A percentile compares a stretch with the other conserved stretches of the same genome.
phyloP scores from a whole-genome alignment of 1,140 invertebrate genomes.

The Chelonus insularis region DNA sequence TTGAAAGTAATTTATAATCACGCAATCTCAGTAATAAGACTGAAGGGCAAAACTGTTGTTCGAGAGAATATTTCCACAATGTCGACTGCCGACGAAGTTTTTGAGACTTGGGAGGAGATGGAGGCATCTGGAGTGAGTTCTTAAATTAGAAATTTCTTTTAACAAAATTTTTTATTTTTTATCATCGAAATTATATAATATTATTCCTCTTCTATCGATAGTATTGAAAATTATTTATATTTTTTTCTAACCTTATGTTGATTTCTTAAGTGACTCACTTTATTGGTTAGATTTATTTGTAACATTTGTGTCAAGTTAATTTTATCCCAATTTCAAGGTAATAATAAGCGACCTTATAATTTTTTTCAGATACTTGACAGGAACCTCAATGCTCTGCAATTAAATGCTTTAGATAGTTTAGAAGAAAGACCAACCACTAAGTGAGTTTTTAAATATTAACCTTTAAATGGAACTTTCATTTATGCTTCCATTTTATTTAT shows the following conservation, averaged over 20 bases:
- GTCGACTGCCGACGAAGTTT: constrained; percentile 65
- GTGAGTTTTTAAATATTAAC: constrained; percentile 34
- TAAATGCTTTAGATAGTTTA: constrained; percentile 43
- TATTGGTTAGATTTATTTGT: constrained; percentile 12
- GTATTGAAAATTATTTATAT: not conserved
- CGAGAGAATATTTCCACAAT: constrained; percentile 35
- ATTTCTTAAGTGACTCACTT: not conserved
- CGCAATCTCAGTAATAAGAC: not conserved
- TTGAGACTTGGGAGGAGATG: constrained; percentile 84
- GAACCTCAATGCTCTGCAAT: constrained; percentile 48
- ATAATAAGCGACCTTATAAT: no score
- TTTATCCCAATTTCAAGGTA: no score
- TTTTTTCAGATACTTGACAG: constrained; percentile 52
- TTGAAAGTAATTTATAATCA: not conserved
- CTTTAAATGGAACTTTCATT: not conserved
- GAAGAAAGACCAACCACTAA: constrained; percentile 48
- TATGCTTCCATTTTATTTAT: no score
- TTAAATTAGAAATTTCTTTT: not conserved
- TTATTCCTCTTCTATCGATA: no score
- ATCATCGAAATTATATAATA: no score
- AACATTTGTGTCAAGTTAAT: no score
- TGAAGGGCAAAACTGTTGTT: not conserved
- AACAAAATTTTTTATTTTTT: not conserved
- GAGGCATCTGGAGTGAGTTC: constrained; percentile 69
- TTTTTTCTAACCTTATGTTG: not conserved